Evolutionary conservation across 1,140 invertebrate species (phyloP).

Genomic region (Araneus ventricosus): DNA sequence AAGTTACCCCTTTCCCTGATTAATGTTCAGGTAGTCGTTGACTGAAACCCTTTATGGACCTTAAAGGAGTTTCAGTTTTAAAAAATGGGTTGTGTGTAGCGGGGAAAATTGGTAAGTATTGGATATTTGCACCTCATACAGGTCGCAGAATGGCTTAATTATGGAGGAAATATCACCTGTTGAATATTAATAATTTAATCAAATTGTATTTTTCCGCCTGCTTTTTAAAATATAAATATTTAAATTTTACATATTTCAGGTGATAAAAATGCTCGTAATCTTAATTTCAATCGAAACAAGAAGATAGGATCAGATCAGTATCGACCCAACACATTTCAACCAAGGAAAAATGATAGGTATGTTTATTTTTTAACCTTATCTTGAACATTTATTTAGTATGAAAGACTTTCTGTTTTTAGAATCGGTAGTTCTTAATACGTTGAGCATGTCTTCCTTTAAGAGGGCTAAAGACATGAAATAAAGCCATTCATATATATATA

Average conservation of each 20-base stretch:
- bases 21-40: neutral
- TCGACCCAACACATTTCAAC: conserved; percentile 59
- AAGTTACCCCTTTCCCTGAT: neutral
- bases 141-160: conserved; percentile 7
- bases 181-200: neutral
- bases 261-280: conserved; percentile 59
- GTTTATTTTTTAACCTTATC: neutral
- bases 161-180: neutral
- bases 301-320: conserved; percentile 64
- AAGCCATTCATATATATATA: no score
- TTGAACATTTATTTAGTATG: neutral
- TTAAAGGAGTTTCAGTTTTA: neutral
- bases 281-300: conserved; percentile 64
- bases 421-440: no score
- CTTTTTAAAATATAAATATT: neutral
- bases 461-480: no score
- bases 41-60: neutral
- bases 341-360: conserved; percentile 69
- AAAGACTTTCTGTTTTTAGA: no score
- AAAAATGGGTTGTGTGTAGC: neutral
- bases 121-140: neutral
- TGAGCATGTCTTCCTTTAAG: no score
- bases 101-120: neutral
- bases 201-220: neutral
- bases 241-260: neutral